A percentile compares a stretch with the other conserved stretches of the same genome.
These are phyloP conservation scores for Meandrusa payeni DNA, from an alignment of 2,888 invertebrate species.

Conservation along the genomic window DNA sequence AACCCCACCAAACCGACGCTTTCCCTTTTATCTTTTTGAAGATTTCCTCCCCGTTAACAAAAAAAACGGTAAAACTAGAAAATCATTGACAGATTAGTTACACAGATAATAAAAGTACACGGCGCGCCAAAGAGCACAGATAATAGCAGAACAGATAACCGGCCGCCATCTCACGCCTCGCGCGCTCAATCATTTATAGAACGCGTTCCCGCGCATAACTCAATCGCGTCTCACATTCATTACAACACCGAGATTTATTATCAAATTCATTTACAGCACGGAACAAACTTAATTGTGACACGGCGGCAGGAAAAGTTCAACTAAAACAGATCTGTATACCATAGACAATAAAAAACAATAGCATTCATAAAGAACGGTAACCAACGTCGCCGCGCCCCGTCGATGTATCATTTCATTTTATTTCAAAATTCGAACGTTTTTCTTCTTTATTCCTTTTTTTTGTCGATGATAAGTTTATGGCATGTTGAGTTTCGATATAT, in stretches of 20 bases:
- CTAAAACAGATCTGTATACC: constrained; percentile 10
- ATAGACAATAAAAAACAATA: constrained; percentile 16
- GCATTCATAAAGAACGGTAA: constrained; percentile 5
- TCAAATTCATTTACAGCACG: constrained; percentile 29
- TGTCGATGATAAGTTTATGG: constrained; percentile 27
- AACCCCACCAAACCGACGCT: too few relatives aligned
- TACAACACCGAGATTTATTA: constrained; percentile 34
- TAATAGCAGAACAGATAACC: constrained; percentile 8
- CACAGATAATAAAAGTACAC: constrained; percentile 4
- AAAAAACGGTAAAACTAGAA: too few relatives aligned
- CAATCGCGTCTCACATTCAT: constrained; percentile 24
- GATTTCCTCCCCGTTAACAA: too few relatives aligned
- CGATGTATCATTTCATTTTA: constrained; percentile 36
- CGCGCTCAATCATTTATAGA: constrained; percentile 22
- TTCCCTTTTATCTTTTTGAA: not conserved
- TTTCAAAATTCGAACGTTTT: constrained; percentile 29
- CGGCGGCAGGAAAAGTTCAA: not conserved
- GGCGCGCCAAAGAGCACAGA: constrained; percentile 10
- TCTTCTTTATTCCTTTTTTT: constrained; percentile 25
- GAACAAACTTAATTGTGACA: constrained; percentile 18
- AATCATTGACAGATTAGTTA: too few relatives aligned
- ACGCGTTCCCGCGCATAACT: constrained; percentile 18
- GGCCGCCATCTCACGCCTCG: constrained; percentile 15
- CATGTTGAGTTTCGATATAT: constrained; percentile 26
- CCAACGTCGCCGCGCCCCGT: constrained; percentile 17